phyloP scores from a whole-genome alignment of 2,797 vertebrate species.

The Philypnodon macrostomus region DNA sequence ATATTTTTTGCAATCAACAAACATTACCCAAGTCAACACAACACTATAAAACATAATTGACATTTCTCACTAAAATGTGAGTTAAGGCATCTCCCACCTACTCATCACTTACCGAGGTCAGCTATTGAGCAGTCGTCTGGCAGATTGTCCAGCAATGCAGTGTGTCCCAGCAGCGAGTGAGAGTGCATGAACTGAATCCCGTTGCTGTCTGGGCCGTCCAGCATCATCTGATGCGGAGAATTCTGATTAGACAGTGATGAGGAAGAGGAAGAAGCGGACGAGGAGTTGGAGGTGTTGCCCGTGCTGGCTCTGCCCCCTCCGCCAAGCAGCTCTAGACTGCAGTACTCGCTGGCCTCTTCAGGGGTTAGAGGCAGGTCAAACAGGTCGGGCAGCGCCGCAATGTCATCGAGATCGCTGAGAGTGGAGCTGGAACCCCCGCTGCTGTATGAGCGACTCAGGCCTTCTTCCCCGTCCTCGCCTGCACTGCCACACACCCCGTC shows the following conservation, averaged over 20 bases:
- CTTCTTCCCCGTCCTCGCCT: slow-evolving; percentile 62
- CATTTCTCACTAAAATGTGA: too few species aligned
- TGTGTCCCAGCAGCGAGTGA: slow-evolving; percentile 64
- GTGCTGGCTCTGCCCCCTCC: slow-evolving; percentile 66
- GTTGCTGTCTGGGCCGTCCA: slow-evolving; percentile 73
- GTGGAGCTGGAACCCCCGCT: slow-evolving; percentile 82
- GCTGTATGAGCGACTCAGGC: slow-evolving; percentile 80
- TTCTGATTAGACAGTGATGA: slow-evolving; percentile 81
- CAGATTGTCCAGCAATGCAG: slow-evolving; percentile 73
- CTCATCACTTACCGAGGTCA: slow-evolving; percentile 80
- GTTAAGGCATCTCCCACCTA: too few species aligned
- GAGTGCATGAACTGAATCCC: slow-evolving; percentile 78
- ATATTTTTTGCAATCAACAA: too few species aligned
- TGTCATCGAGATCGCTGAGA: slow-evolving; percentile 88
- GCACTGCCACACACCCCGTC: slow-evolving; percentile 53
- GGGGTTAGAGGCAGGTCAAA: slow-evolving; percentile 90
- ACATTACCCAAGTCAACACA: neutral
- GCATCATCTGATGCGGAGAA: slow-evolving; percentile 80
- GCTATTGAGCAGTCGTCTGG: slow-evolving; percentile 78
- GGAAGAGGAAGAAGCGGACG: slow-evolving; percentile 66
- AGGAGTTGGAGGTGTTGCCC: slow-evolving; percentile 70
- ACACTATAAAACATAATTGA: too few species aligned
- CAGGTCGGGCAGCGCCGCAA: slow-evolving; percentile 83
- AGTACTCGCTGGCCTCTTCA: slow-evolving; percentile 83
- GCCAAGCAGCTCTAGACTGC: slow-evolving; percentile 82